Percentiles rank a stretch among this genome's conserved stretches.
phyloP scores from a whole-genome alignment of 53 echinoderm and acorn worm genomes.

The Crossaster papposus region DNA sequence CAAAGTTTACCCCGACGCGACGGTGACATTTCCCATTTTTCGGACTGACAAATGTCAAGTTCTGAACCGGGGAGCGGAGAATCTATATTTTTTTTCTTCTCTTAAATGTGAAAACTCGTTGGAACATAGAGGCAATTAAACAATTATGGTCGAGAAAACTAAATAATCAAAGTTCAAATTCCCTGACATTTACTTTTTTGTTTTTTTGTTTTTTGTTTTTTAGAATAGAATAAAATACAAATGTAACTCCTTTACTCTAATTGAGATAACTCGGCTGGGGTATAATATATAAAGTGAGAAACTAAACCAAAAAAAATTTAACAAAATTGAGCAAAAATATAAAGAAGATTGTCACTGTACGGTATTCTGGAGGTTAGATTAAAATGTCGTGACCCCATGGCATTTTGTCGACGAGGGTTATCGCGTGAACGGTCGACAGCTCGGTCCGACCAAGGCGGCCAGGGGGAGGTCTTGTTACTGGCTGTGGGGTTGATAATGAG shows the following conservation, averaged over 20 bases:
- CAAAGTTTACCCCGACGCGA: background rate
- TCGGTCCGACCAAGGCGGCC: background rate
- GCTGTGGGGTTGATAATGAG: background rate
- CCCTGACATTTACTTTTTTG: conserved; percentile 4
- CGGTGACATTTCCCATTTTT: background rate
- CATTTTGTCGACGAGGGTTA: conserved; percentile 25
- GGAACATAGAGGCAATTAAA: background rate
- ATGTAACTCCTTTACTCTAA: background rate
- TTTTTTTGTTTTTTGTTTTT: background rate
- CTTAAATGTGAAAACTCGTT: background rate
- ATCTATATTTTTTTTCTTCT: background rate
- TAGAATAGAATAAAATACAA: background rate
- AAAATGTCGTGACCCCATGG: conserved; percentile 56
- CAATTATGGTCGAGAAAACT: background rate
- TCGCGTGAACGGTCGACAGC: conserved; percentile 8
- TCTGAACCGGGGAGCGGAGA: background rate
- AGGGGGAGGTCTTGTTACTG: conserved; percentile 32
- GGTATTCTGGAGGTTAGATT: background rate
- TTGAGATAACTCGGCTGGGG: background rate
- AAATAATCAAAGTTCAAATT: conserved; percentile 17
- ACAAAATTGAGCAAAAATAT: no score
- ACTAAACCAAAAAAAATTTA: no score
- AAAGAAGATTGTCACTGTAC: background rate
- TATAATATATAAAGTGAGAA: background rate
- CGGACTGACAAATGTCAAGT: background rate